Conservation (phyloP, 2,888 invertebrate genomes). For the Sepioteuthis lessoniana region DNA sequence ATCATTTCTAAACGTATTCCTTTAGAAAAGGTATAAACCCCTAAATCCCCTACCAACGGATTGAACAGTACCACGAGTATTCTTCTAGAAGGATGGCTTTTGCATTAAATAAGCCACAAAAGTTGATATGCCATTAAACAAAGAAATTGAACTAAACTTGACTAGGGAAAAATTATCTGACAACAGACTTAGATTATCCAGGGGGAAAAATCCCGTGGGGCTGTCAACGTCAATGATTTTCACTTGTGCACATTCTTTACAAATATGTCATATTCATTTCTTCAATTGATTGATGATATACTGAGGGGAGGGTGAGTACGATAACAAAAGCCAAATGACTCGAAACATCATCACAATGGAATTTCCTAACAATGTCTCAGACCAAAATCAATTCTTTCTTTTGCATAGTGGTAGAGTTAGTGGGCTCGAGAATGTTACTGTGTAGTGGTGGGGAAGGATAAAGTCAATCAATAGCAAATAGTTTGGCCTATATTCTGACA, state of each 20-base stretch:
- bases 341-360: background rate
- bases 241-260: background rate
- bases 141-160: no score
- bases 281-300: background rate
- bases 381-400: background rate
- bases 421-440: background rate
- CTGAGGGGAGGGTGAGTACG: background rate
- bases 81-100: no score
- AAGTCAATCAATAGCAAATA: background rate
- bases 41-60: no score
- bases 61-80: no score
- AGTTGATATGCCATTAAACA: no score
- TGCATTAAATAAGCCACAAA: no score
- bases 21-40: no score
- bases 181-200: no score
- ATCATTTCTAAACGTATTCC: no score
- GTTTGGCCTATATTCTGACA: background rate
- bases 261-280: background rate
- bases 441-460: background rate
- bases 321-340: background rate
- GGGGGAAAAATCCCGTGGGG: background rate
- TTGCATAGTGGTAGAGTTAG: background rate
- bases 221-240: background rate
- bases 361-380: background rate
- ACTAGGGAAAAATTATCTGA: no score